phyloP scores from a whole-genome alignment of 2,113 vertebrate genomes.

The Microcebus griseorufus region DNA sequence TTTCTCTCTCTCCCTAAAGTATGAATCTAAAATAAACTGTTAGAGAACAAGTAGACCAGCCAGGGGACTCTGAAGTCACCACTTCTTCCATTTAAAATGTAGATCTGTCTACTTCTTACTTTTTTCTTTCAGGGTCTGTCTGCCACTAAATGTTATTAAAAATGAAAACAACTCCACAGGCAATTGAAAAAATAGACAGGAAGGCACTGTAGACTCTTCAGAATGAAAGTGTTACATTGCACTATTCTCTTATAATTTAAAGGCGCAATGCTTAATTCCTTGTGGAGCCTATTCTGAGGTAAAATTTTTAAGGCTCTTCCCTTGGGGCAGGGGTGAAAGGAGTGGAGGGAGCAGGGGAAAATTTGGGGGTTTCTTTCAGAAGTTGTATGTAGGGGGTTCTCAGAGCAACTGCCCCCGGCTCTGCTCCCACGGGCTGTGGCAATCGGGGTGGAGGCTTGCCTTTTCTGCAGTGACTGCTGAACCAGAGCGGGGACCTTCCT shows the following conservation, averaged over 20 bases:
- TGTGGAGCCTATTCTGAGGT: neutral
- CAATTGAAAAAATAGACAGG: conserved; percentile 41
- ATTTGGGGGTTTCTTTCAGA: neutral
- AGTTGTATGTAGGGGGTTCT: neutral
- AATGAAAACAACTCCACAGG: conserved; percentile 46
- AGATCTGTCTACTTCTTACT: conserved; percentile 21
- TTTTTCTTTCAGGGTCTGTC: conserved; percentile 24
- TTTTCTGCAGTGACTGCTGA: neutral
- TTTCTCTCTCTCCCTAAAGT: conserved; percentile 14
- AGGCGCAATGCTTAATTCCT: conserved; percentile 26
- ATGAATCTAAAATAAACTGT: conserved; percentile 33
- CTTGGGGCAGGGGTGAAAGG: neutral
- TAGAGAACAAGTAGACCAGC: neutral
- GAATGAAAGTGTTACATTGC: conserved; percentile 46
- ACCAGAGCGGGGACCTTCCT: neutral
- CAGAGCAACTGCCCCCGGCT: neutral
- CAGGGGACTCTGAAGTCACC: neutral
- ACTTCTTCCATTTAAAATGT: conserved; percentile 52
- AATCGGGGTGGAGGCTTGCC: neutral
- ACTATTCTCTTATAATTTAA: conserved; percentile 48
- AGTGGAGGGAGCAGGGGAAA: neutral
- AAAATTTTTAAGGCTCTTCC: neutral
- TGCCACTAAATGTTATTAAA: conserved; percentile 20
- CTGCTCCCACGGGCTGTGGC: neutral
- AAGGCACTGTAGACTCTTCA: conserved; percentile 44